Evolutionary conservation across 2,888 invertebrate species (phyloP).

Genomic region (Leptinotarsa peninsularis): DNA sequence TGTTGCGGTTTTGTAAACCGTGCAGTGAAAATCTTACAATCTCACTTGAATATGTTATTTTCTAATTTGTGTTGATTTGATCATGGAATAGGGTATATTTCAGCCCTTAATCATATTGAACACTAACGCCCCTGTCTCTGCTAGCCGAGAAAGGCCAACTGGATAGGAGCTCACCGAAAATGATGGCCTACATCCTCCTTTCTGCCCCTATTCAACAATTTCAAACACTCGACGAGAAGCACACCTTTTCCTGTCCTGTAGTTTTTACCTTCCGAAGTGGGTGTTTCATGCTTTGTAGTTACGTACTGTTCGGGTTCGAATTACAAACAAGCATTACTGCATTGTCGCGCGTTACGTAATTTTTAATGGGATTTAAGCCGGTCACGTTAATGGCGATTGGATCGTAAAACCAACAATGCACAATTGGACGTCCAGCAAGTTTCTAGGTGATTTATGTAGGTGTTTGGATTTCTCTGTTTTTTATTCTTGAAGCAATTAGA

Average conservation of each 20-base stretch:
- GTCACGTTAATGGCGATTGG: conserved; percentile 7
- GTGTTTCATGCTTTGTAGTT: conserved; percentile 8
- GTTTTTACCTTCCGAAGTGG: conserved; percentile 20
- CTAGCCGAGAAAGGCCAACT: background rate
- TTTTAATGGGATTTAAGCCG: conserved; percentile 12
- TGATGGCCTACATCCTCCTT: conserved; percentile 26
- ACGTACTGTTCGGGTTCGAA: background rate
- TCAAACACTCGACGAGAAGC: conserved; percentile 32
- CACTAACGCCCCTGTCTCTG: background rate
- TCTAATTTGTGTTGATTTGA: too few relatives aligned
- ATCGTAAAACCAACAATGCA: conserved; percentile 14
- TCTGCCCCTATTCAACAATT: conserved; percentile 22
- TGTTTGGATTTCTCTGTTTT: background rate
- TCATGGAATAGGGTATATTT: too few relatives aligned
- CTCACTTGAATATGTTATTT: too few relatives aligned
- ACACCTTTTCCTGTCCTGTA: conserved; percentile 44
- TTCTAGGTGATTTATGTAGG: conserved; percentile 11
- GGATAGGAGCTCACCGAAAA: conserved; percentile 12
- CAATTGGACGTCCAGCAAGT: background rate
- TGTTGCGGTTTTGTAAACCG: too few relatives aligned
- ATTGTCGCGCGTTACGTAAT: conserved; percentile 14
- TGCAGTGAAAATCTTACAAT: too few relatives aligned
- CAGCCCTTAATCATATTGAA: too few relatives aligned
- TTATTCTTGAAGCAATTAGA: background rate
- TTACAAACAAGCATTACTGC: conserved; percentile 7